Evolutionary conservation across 2,888 invertebrate genomes (phyloP), one percentile per base, ranked within the genome.

Genomic region (Anthoptus insignis): DNA sequence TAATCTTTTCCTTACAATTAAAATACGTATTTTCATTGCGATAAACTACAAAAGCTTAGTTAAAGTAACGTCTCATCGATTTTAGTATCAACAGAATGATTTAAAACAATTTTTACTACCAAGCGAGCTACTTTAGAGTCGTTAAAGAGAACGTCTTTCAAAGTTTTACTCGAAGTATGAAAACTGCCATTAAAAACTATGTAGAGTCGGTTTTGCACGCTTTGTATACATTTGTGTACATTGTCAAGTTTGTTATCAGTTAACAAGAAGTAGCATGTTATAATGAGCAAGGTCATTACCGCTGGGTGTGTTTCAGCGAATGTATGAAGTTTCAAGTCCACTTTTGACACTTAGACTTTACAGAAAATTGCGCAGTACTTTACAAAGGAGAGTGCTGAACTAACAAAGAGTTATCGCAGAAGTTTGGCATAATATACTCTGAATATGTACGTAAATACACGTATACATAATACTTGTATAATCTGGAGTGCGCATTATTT

Each of bases 241-340:
- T 66, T 71, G 72, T 70, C 64, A 70, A 71, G 75, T 73, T 71
- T 72, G 65, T 67, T 73, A 70, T 71, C 73, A 71, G 70, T 70
- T 74, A 71, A 70, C 67, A 71, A 66, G 57, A 59, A 73, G 68
- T 59, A 68, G 66, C 73, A 75, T 67, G 73, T 69, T 72, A 72
- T 77, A 79, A 79, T 75, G 76, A 77, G 76, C 71, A 66, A 59
- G 61, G 75, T 66, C 75, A 76, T 77, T 63, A 63, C 56, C 29
- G 56, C 37, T 57, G 16, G 34, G 47, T 39, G 39, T 34, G 39
- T 64, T 57, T 52, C 24, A 47, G 9, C 16, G 50, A 57, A 49
- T 4, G 13, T 22, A 45, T 64, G 13, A 57, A 61, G 47, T 56
- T n/a, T 27, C 52, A 42, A 50, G 29, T 50, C 32, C 27, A 29